Evolutionary conservation across 2,888 invertebrate genomes (phyloP).

Genomic region (Torymus auratus): DNA sequence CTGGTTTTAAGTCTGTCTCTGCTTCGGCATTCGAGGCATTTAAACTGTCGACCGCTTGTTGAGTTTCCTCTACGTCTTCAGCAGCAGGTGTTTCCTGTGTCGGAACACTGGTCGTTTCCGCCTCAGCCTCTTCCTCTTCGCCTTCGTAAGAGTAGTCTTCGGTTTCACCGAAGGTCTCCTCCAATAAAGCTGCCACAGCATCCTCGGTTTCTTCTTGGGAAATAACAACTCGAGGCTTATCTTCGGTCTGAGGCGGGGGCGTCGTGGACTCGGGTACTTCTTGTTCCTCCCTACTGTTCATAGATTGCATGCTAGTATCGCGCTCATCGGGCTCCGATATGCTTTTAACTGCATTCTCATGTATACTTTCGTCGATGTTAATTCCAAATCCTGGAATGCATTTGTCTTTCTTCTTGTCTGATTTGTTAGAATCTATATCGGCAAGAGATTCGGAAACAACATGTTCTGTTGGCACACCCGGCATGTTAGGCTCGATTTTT

Average conservation of each 20-base stretch:
- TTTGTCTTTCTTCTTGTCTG: conserved; percentile 80
- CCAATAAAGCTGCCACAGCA: conserved; percentile 91
- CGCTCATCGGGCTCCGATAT: conserved; percentile 80
- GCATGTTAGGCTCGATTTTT: conserved; percentile 73
- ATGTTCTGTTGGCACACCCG: conserved; percentile 55
- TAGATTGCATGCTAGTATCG: conserved; percentile 68
- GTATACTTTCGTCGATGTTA: conserved; percentile 83
- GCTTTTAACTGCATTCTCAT: conserved; percentile 89
- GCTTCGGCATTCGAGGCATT: conserved; percentile 80
- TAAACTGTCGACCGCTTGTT: conserved; percentile 89
- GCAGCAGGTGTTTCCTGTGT: conserved; percentile 78
- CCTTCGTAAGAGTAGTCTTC: conserved; percentile 76
- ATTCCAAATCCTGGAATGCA: conserved; percentile 84
- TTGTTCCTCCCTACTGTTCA: conserved; percentile 67
- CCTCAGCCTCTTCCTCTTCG: conserved; percentile 75
- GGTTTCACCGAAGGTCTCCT: conserved; percentile 88
- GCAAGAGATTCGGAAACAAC: conserved; percentile 48
- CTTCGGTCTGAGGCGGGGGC: conserved; percentile 81
- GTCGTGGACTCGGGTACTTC: conserved; percentile 76
- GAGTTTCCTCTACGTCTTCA: conserved; percentile 89
- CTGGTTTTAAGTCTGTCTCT: conserved; percentile 82
- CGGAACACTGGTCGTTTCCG: conserved; percentile 76
- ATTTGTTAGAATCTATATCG: conserved; percentile 65
- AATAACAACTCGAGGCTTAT: conserved; percentile 89
- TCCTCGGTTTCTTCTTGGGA: conserved; percentile 96